These are phyloP conservation scores for Nematostella vectensis DNA, from an alignment of 92 coral and sea anemone species.

Conservation along the genomic window DNA sequence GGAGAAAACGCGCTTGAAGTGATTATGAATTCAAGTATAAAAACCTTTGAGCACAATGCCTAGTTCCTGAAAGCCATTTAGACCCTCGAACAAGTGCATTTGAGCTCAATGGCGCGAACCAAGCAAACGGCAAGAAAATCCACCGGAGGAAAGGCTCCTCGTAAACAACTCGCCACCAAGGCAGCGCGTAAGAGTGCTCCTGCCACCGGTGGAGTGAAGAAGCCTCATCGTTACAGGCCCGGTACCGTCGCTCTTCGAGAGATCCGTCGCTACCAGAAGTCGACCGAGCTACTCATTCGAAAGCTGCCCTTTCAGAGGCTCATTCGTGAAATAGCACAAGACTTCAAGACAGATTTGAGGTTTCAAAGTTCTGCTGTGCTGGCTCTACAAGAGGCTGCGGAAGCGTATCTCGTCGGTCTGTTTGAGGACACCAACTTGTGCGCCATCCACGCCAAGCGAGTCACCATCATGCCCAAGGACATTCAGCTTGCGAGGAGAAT, in stretches of 20 bases:
- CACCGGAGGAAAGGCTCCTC: constrained; percentile 71
- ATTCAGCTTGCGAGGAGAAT: constrained; percentile 51
- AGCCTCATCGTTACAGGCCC: constrained; percentile 80
- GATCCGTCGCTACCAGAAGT: constrained; percentile 76
- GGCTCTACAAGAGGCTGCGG: constrained; percentile 42
- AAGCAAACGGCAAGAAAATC: constrained; percentile 58
- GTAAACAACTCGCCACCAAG: constrained; percentile 63
- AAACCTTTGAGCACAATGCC: no score
- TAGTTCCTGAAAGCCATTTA: no score
- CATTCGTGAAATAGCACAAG: constrained; percentile 59
- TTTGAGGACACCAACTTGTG: constrained; percentile 45
- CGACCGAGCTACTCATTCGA: constrained; percentile 59
- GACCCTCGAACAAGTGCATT: no score
- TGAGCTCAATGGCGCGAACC: constrained; percentile 47
- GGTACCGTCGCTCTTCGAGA: constrained; percentile 82
- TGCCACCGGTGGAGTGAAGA: constrained; percentile 72
- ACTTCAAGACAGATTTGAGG: constrained; percentile 36
- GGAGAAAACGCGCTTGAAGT: no score
- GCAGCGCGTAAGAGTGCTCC: constrained; percentile 76
- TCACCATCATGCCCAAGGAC: constrained; percentile 65
- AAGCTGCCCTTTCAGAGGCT: constrained; percentile 62
- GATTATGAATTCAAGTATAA: no score
- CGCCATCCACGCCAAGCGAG: constrained; percentile 68
- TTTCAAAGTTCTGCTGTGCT: constrained; percentile 38
- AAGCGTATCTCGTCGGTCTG: constrained; percentile 41